Conservation (phyloP, 2,888 invertebrate genomes). For the Quadriops clusia region DNA sequence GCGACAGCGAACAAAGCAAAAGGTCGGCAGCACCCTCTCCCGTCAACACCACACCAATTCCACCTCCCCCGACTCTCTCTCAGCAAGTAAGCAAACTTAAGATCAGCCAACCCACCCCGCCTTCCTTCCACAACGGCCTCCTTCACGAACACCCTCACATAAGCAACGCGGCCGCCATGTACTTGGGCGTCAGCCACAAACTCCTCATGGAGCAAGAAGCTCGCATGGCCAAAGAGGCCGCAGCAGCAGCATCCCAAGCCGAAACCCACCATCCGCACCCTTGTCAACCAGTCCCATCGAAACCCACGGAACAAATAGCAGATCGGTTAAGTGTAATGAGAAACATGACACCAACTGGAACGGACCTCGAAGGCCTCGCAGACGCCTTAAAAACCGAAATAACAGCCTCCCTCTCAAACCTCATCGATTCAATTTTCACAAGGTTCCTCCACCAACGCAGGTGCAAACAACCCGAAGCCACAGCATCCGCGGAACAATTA, state of each 20-base stretch:
- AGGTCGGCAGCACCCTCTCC: slow-evolving; percentile 44
- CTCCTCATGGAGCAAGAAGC: slow-evolving; percentile 71
- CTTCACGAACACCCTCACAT: slow-evolving; percentile 37
- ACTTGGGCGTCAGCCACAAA: slow-evolving; percentile 66
- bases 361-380: slow-evolving; percentile 81
- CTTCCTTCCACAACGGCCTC: slow-evolving; percentile 36
- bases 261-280: slow-evolving; percentile 37
- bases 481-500: slow-evolving; percentile 71
- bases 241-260: slow-evolving; percentile 46
- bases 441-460: slow-evolving; percentile 74
- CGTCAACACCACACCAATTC: slow-evolving; percentile 37
- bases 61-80: slow-evolving; percentile 41
- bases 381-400: slow-evolving; percentile 86
- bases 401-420: slow-evolving; percentile 65
- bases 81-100: slow-evolving; percentile 38
- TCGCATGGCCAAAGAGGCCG: slow-evolving; percentile 53
- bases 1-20: slow-evolving; percentile 52
- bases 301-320: slow-evolving; percentile 56
- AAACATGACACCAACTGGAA: slow-evolving; percentile 57
- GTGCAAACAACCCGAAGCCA: slow-evolving; percentile 66
- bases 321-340: slow-evolving; percentile 69
- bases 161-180: slow-evolving; percentile 50
- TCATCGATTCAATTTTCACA: slow-evolving; percentile 80
- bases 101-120: slow-evolving; percentile 36
- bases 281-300: slow-evolving; percentile 31